A percentile compares a stretch with the other conserved stretches of the same genome.
Conservation (phyloP, 2,888 invertebrate genomes). For the Harmothoe impar region DNA sequence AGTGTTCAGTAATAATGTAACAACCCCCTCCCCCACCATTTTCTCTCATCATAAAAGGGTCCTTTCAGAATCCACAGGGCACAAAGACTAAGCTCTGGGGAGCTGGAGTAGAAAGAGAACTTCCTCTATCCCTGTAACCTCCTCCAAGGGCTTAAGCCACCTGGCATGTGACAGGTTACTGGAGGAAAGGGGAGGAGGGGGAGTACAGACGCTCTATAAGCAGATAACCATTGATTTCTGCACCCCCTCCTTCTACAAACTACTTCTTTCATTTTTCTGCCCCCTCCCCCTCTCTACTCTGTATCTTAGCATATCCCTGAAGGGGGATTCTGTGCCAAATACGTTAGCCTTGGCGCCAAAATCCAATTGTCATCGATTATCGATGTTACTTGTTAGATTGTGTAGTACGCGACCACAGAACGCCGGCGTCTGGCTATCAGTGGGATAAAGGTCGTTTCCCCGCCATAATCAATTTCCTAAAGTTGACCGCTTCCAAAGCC, state of each 20-base stretch:
- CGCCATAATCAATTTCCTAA: not conserved
- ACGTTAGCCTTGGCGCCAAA: not conserved
- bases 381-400: not conserved
- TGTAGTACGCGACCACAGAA: not conserved
- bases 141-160: too few species aligned
- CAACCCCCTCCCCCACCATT: too few species aligned
- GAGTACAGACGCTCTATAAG: not conserved
- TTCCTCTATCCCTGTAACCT: too few species aligned
- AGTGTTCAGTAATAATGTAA: too few species aligned
- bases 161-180: not conserved
- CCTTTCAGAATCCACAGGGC: too few species aligned
- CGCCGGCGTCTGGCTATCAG: not conserved
- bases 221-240: slow-evolving; percentile 20
- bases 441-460: not conserved
- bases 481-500: not conserved
- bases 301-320: not conserved
- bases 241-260: not conserved
- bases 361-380: slow-evolving; percentile 42
- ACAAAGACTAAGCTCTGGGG: too few species aligned
- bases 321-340: not conserved
- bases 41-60: too few species aligned
- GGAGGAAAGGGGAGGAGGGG: not conserved
- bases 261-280: not conserved
- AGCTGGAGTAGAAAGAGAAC: too few species aligned
- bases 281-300: not conserved